Evolutionary conservation across 2,888 invertebrate species (phyloP).

Genomic region (Drosophila lutescens): DNA sequence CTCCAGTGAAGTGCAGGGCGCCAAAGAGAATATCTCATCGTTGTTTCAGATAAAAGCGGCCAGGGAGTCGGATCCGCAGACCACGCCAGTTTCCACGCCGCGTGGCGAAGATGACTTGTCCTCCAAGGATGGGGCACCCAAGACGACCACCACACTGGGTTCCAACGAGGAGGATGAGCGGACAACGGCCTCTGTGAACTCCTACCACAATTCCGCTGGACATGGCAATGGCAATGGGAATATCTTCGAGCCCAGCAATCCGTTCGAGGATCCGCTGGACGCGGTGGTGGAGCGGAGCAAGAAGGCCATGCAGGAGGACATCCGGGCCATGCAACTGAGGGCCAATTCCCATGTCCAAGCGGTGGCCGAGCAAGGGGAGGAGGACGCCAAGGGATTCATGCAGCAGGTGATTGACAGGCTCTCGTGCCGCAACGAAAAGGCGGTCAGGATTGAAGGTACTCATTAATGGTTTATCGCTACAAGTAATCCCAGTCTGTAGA

Average conservation of each 20-base stretch:
- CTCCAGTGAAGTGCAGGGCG: conserved; percentile 72
- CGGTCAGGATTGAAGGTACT: conserved; percentile 80
- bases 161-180: conserved; percentile 81
- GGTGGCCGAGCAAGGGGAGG: conserved; percentile 30
- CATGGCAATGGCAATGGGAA: conserved; percentile 64
- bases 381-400: conserved; percentile 75
- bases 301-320: conserved; percentile 72
- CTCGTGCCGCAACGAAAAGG: conserved; percentile 80
- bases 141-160: conserved; percentile 57
- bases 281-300: conserved; percentile 73
- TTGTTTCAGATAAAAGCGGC: conserved; percentile 77
- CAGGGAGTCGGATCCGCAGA: conserved; percentile 50
- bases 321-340: conserved; percentile 63
- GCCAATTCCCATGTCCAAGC: conserved; percentile 35
- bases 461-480: not conserved
- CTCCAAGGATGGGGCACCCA: conserved; percentile 41
- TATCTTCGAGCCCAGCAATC: conserved; percentile 58
- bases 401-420: conserved; percentile 79
- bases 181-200: conserved; percentile 83
- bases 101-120: conserved; percentile 31
- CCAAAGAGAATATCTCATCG: conserved; percentile 76
- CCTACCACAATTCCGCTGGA: conserved; percentile 75
- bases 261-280: conserved; percentile 65
- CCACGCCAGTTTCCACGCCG: conserved; percentile 53
- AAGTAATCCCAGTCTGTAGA: not conserved